Evolutionary conservation across 92 coral and sea anemone species (phyloP), one percentile per base, ranked within the genome.

Genomic region (Porites rus): DNA sequence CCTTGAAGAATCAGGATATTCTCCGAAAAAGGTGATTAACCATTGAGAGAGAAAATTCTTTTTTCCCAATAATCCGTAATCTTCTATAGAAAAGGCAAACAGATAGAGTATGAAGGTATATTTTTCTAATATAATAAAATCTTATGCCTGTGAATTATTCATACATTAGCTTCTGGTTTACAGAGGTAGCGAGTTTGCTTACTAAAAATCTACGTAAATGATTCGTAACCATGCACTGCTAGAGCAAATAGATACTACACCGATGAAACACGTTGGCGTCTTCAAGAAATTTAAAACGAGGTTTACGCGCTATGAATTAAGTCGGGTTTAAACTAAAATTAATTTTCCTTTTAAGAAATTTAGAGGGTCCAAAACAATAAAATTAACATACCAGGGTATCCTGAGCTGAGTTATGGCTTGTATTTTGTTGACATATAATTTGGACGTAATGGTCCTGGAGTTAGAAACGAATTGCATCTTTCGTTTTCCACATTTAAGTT

Each of bases 361-460:
- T 1, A 21, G 21, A 51, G 65, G 1, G 61, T n/a, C 8, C 11
- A 18, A 79, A 67, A 20, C 25, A 10, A 18, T 25, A 59, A 69
- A 69, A 31, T 56, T 38, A n/a, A n/a, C 78, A 58, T 70, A 81
- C 86, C 77, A 11, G 56, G 50, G 76, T 25, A 59, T 7, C 76
- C n/a, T 51, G 38, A 61, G 28, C n/a, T 46, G 38, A 61, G 28
- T 14, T 81, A 62, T 59, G 28, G 56, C 28, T 58, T 19, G 56
- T 76, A 69, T 69, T 54, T 69, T 81, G 56, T 25, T 28, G 22
- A 64, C 80, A 64, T 51, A 59, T 24, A 25, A 58, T 8, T n/a
- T 12, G 11, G 16, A 75, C 4, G 50, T 53, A 50, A 2, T 4
- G 68, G 50, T 25, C 68, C 25, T 11, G 13, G 53, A n/a, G 3